phyloP scores from a whole-genome alignment of 2,888 invertebrate species.

The Priocnemis perturbator region DNA sequence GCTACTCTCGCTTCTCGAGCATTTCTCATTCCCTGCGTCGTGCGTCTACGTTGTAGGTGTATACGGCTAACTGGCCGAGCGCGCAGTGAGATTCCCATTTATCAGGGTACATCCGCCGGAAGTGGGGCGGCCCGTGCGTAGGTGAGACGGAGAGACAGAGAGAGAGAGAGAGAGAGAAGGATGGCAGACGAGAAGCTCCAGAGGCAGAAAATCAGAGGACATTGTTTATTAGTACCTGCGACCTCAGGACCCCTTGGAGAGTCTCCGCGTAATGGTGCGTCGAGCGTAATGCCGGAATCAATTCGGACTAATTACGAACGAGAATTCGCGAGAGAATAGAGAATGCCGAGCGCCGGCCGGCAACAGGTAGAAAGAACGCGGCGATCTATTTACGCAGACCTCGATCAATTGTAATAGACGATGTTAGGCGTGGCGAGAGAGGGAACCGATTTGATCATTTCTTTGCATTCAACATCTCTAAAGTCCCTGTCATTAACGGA shows the following conservation, averaged over 20 bases:
- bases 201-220: constrained; percentile 37
- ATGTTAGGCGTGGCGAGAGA: too few species aligned
- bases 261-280: constrained; percentile 14
- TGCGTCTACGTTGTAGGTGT: constrained; percentile 56
- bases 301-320: background rate
- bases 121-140: constrained; percentile 73
- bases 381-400: too few species aligned
- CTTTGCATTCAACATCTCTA: too few species aligned
- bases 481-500: too few species aligned
- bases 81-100: constrained; percentile 71
- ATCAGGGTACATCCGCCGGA: constrained; percentile 74
- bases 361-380: constrained; percentile 1
- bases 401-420: too few species aligned
- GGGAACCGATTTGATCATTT: too few species aligned
- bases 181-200: constrained; percentile 32
- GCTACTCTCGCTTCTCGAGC: constrained; percentile 33
- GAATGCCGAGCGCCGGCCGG: background rate
- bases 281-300: background rate
- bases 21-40: constrained; percentile 49
- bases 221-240: constrained; percentile 55
- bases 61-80: constrained; percentile 57
- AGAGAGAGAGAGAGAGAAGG: constrained; percentile 30
- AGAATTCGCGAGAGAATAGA: background rate
- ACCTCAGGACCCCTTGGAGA: constrained; percentile 23
- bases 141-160: constrained; percentile 56